Evolutionary conservation across 2,797 vertebrate species (phyloP).

Genomic region (Ptychadena robeensis): DNA sequence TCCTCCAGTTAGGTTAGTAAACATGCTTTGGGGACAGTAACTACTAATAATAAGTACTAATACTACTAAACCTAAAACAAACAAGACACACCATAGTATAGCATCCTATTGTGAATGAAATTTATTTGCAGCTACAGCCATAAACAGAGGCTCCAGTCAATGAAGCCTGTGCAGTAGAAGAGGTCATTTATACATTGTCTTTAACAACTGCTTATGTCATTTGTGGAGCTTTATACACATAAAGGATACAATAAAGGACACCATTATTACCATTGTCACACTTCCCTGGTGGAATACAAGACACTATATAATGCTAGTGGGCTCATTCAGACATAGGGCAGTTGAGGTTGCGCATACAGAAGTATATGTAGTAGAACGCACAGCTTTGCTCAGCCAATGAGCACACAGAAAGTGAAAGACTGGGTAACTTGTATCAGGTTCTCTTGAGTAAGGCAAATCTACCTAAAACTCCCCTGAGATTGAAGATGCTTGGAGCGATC

Average conservation of each 20-base stretch:
- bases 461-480: slow-evolving; percentile 18
- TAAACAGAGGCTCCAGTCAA: slow-evolving; percentile 45
- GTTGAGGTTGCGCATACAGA: slow-evolving; percentile 13
- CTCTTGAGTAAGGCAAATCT: slow-evolving; percentile 27
- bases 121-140: slow-evolving; percentile 21
- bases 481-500: neutral
- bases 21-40: no score
- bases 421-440: neutral
- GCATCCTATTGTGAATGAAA: neutral
- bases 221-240: slow-evolving; percentile 70
- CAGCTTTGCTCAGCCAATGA: neutral
- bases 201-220: slow-evolving; percentile 63
- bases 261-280: slow-evolving; percentile 68
- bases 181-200: slow-evolving; percentile 64
- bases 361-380: neutral
- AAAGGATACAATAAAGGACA: slow-evolving; percentile 66
- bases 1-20: no score
- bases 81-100: neutral
- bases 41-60: no score
- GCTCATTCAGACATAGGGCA: slow-evolving; percentile 20
- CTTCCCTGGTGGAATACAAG: slow-evolving; percentile 54
- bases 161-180: slow-evolving; percentile 61
- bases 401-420: neutral
- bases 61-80: neutral
- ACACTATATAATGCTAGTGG: slow-evolving; percentile 45